Evolutionary conservation across 1,140 invertebrate genomes (phyloP).

Genomic region (Neuroterus valhalla): DNA sequence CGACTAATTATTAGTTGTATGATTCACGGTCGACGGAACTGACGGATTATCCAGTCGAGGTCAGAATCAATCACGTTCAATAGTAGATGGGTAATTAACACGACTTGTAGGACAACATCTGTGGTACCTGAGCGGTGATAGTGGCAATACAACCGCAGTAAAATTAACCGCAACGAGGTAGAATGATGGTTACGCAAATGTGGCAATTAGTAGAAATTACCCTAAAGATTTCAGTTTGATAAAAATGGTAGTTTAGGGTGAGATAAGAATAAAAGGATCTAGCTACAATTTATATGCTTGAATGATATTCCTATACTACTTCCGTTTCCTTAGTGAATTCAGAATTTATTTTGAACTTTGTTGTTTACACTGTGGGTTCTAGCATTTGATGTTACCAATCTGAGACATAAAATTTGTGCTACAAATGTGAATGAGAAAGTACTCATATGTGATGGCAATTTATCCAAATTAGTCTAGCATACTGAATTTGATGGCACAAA

Average conservation of each 20-base stretch:
- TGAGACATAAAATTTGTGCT: no score
- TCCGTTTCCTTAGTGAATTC: neutral
- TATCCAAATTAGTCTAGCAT: no score
- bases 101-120: conserved; percentile 25
- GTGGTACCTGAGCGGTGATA: conserved; percentile 29
- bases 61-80: conserved; percentile 28
- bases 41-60: conserved; percentile 18
- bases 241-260: neutral
- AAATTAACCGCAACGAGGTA: conserved; percentile 30
- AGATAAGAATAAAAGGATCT: neutral
- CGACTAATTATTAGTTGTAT: conserved; percentile 7
- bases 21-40: conserved; percentile 9
- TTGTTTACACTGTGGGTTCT: no score
- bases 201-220: conserved; percentile 29
- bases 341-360: no score
- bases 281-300: neutral
- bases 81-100: conserved; percentile 27
- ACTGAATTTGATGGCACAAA: no score
- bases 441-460: no score
- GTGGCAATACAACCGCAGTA: conserved; percentile 19
- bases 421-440: no score
- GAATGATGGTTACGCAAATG: conserved; percentile 18
- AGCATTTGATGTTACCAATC: no score
- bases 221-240: conserved; percentile 4
- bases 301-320: neutral